A percentile compares a stretch with the other conserved stretches of the same genome.
Evolutionary conservation across 2,113 vertebrate genomes (phyloP).

Genomic region (Oncorhynchus masou): DNA sequence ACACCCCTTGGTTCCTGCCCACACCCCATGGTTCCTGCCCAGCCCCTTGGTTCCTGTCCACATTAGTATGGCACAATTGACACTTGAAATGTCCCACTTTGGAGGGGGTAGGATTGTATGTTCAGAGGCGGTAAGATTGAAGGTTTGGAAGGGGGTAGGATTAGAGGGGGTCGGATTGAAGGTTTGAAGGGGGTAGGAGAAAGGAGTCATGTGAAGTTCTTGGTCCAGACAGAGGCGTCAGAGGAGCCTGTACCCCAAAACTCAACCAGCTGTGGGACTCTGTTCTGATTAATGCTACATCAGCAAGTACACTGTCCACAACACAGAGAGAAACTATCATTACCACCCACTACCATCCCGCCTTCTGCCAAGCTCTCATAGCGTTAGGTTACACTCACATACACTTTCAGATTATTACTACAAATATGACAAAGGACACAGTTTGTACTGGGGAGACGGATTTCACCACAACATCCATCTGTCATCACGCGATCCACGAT

Average conservation of each 20-base stretch:
- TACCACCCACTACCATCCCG: background rate
- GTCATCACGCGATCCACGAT: constrained; percentile 61
- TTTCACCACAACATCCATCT: constrained; percentile 69
- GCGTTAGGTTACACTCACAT: constrained; percentile 63
- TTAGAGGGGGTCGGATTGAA: background rate
- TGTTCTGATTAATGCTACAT: constrained; percentile 64
- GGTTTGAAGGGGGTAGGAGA: background rate
- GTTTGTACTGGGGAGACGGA: constrained; percentile 58
- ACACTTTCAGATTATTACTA: constrained; percentile 59
- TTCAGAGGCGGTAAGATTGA: background rate
- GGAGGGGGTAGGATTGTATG: background rate
- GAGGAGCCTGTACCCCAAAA: constrained; percentile 60
- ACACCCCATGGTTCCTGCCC: no score
- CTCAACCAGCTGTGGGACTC: constrained; percentile 74
- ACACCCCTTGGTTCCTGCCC: no score
- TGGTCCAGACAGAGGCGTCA: no score
- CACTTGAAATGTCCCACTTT: constrained; percentile 39
- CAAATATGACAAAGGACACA: constrained; percentile 58
- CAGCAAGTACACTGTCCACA: constrained; percentile 64
- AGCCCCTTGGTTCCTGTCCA: background rate
- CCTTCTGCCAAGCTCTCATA: constrained; percentile 35
- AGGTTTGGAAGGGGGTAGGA: background rate
- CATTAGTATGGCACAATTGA: constrained; percentile 31
- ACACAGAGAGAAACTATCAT: constrained; percentile 32
- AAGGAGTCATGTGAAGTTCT: no score